Evolutionary conservation across 2,888 invertebrate species (phyloP).

Genomic region (Apodemia zela): DNA sequence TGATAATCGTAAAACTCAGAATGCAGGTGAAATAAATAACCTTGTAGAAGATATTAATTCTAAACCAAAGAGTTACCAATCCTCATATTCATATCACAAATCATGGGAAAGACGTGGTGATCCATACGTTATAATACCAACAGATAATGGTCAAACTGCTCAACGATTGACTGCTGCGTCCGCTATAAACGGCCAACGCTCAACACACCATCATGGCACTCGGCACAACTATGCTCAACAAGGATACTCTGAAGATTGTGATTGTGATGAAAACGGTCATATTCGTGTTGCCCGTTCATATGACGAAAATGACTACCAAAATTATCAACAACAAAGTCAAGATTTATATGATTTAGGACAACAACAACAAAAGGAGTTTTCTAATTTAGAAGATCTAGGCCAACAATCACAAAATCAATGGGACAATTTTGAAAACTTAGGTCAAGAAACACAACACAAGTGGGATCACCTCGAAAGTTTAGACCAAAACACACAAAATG

Average conservation of each 20-base stretch:
- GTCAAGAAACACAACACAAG: conserved; percentile 36
- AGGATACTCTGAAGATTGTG: conserved; percentile 36
- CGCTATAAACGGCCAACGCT: conserved; percentile 39
- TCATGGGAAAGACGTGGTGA: conserved; percentile 76
- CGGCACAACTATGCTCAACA: conserved; percentile 46
- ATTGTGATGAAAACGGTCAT: conserved; percentile 54
- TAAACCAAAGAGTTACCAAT: conserved; percentile 69
- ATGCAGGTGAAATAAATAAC: conserved; percentile 35
- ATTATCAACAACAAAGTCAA: conserved; percentile 36
- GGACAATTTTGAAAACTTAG: conserved; percentile 31
- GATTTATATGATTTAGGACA: conserved; percentile 40
- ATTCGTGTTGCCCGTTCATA: conserved; percentile 55
- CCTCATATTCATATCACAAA: conserved; percentile 74
- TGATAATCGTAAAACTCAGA: conserved; percentile 19
- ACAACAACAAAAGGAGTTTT: conserved; percentile 35
- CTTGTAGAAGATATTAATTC: conserved; percentile 43
- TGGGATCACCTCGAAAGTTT: conserved; percentile 26
- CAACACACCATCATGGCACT: conserved; percentile 47
- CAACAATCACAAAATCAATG: conserved; percentile 37
- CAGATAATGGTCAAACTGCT: conserved; percentile 41
- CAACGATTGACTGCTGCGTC: conserved; percentile 49
- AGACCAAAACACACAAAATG: conserved; percentile 37
- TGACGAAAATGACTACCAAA: conserved; percentile 32
- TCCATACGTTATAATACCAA: conserved; percentile 69
- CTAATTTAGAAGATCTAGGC: conserved; percentile 35